Evolutionary conservation across 2,797 vertebrate species (phyloP).

Genomic region (Apodemus agrarius): DNA sequence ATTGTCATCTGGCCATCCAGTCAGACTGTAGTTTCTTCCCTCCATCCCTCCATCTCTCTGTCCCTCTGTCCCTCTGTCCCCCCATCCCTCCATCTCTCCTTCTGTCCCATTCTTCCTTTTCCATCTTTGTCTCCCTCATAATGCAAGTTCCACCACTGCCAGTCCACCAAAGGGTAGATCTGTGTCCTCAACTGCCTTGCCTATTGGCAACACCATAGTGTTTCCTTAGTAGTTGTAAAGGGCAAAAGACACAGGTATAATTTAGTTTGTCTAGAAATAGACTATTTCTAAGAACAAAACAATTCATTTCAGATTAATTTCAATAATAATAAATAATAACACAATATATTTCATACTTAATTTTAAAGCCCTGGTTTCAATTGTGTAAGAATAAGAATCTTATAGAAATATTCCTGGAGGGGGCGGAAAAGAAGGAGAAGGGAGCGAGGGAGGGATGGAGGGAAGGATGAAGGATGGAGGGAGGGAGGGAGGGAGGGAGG

Average conservation of each 20-base stretch:
- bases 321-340: neutral
- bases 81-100: no score
- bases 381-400: neutral
- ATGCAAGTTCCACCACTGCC: neutral
- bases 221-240: neutral
- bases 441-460: neutral
- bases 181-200: neutral
- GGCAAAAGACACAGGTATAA: neutral
- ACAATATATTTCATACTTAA: neutral
- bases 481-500: neutral
- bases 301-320: neutral
- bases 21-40: neutral
- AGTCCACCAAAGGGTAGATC: neutral
- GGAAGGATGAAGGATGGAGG: no score
- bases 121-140: neutral
- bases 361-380: conserved; percentile 31
- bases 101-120: no score
- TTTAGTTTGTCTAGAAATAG: conserved; percentile 39
- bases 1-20: neutral
- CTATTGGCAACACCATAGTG: neutral
- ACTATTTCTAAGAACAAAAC: conserved; percentile 44
- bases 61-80: no score
- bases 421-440: no score
- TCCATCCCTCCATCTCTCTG: no score
- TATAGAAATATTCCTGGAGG: conserved; percentile 2